Conservation (phyloP, 2,888 invertebrate species). For the Scaptomyza parva region DNA sequence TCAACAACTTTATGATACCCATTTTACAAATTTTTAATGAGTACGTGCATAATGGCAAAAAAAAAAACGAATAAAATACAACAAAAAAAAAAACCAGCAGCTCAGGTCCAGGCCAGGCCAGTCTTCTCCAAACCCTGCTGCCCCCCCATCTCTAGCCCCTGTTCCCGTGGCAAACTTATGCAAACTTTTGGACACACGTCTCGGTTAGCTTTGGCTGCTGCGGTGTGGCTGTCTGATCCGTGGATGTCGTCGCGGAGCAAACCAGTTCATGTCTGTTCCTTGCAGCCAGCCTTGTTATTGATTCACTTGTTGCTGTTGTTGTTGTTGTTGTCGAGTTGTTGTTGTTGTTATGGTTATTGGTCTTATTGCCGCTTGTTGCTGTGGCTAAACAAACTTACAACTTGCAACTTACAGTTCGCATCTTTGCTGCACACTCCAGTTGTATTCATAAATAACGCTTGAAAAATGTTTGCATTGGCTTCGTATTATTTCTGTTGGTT, state of each 20-base stretch:
- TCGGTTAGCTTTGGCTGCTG: conserved; percentile 14
- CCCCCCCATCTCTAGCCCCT: conserved; percentile 2
- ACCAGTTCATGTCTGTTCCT: conserved; percentile 67
- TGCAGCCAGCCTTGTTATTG: conserved; percentile 65
- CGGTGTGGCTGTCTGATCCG: conserved; percentile 58
- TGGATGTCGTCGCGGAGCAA: conserved; percentile 59
- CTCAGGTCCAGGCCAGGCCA: conserved; percentile 30
- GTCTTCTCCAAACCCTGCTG: conserved; percentile 13
- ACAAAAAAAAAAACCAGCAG: conserved; percentile 48
- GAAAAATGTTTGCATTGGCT: conserved; percentile 69
- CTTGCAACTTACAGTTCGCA: conserved; percentile 27
- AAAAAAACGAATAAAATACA: conserved; percentile 36
- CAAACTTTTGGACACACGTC: conserved; percentile 75
- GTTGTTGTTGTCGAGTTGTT: conserved; percentile 21
- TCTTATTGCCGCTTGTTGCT: conserved; percentile 43
- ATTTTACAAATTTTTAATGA: neutral
- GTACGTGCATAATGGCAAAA: conserved; percentile 8
- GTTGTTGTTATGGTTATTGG: conserved; percentile 41
- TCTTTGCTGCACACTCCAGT: conserved; percentile 47
- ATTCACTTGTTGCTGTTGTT: conserved; percentile 58
- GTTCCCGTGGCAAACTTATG: conserved; percentile 55
- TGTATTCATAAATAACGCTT: conserved; percentile 80
- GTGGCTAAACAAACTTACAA: conserved; percentile 59
- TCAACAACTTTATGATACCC: neutral
- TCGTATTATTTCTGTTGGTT: conserved; percentile 11